Base-by-base conservation (phyloP, 2,797 vertebrate species). In the Limosa lapponica region DNA sequence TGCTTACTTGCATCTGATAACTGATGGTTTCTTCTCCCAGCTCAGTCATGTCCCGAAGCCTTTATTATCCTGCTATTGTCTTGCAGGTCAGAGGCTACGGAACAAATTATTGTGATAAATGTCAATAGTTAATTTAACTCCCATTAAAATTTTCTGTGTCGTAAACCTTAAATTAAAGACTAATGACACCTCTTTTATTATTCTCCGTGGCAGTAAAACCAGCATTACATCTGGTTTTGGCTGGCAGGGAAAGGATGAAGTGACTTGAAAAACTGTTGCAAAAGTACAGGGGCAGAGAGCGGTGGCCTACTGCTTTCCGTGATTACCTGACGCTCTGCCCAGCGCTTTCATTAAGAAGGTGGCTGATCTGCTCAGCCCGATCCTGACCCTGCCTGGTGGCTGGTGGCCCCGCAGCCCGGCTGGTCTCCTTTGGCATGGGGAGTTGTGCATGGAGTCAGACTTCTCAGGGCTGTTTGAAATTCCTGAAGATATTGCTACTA, bases 331-430 rank as follows among this genome's bases (percentile, higher is more conserved):
- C 71, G 44, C 46, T 77, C 34, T 70, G 36, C 77, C 71, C 93
- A 93, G 89, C 11, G 3, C 65, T 86, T 78, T 87, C 12, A 12
- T 55, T 41, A 69, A 64, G 84, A 95, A 94, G 73, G 64, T 51
- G 46, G 55, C 54, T 58, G 72, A 73, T 90, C n/a, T 9, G 9
- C 67, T 72, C 70, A 64, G 82, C 86, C 8, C 9, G 84, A 82
- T 61, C 86, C 54, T 25, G 89, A 93, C 86, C 90, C 94, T 89
- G 95, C 84, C 82, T 14, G 16, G 55, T 27, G 6, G 97, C 98
- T 93, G 97, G 97, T 96, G 97, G 96, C 97, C 97, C 98, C 58
- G 78, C 95, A 97, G 97, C 93, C 88, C 82, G 65, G 59, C 67
- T 89, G 89, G 82, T 82, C 87, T 89, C 79, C 95, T 95, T 91